Base-by-base conservation (phyloP, 2,888 invertebrate species). In the Stomorhina lunata region DNA sequence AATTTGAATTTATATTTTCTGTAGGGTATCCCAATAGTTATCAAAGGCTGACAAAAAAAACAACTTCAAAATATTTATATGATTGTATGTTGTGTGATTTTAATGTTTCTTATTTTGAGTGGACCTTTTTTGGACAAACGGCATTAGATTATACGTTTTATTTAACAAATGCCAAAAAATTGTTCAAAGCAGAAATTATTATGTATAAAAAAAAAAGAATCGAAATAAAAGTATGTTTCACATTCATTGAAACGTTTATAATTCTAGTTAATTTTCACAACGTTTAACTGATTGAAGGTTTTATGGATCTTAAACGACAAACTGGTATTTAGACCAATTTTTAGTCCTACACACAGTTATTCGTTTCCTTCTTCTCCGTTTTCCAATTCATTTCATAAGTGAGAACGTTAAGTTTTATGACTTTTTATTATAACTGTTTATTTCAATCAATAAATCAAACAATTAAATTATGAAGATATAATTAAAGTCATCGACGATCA, bases 261-360 rank as follows among this genome's bases (percentile, higher is more conserved):
- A 87, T 89, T 89, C 88, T 86, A 84, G 86, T 86, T 88, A 88
- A 88, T 88, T 88, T 84, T 86, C 81, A 85, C 84, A 89, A 84
- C 89, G 89, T 89, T 89, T 89, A 89, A 86, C 87, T 89, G 89
- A 89, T 89, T 89, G 87, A 80, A 66, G 89, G 89, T 86, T 88
- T 55, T 68, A 55, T 73, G 48, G 37, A 43, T 57, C 40, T 63
- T 29, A 25, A 71, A 59, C 72, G 66, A 78, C 73, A 82, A 79
- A 82, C 75, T 48, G 78, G 59, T 75, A 82, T 79, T 78, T 82
- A 69, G 20, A 25, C 37, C 4, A 57, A 34, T 65, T 66, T 77
- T 59, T 20, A n/a, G 6, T 22, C 55, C 20, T 12, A 2, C n/a
- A 1, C 29, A 12, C 57, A 53, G 20, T 57, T 72, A 65, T 77